phyloP scores from a whole-genome alignment of 2,888 invertebrate species.

The Ecliptopera silaceata region DNA sequence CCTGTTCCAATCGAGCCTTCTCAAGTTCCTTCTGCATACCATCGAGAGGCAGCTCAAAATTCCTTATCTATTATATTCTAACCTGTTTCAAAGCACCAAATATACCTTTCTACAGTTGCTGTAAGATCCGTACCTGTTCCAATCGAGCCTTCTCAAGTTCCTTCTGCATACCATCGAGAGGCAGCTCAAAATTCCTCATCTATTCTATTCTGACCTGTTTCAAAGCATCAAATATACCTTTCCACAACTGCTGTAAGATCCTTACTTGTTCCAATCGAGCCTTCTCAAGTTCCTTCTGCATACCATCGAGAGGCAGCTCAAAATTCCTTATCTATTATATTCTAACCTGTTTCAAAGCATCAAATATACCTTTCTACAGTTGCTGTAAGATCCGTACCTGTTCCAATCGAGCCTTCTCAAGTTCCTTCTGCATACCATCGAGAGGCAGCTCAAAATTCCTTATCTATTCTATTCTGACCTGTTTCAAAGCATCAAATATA shows the following conservation, averaged over 20 bases:
- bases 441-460: conserved; percentile 94
- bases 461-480: conserved; percentile 96
- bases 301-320: conserved; percentile 92
- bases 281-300: conserved; percentile 92
- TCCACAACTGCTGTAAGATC: no score
- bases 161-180: conserved; percentile 92
- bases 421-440: conserved; percentile 91
- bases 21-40: conserved; percentile 94
- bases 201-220: conserved; percentile 98
- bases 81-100: conserved; percentile 98
- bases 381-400: conserved; percentile 72
- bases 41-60: conserved; percentile 93
- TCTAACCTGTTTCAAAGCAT: conserved; percentile 98
- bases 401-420: conserved; percentile 92
- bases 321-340: conserved; percentile 94
- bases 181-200: conserved; percentile 92
- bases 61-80: conserved; percentile 95
- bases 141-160: conserved; percentile 90
- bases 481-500: no score
- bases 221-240: no score
- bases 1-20: conserved; percentile 90
- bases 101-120: no score
- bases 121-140: no score
- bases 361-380: no score
- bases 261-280: conserved; percentile 77